Evolutionary conservation across 1,140 invertebrate species (phyloP), one percentile per base, ranked within the genome.

Genomic region (Drosophila trapezifrons): DNA sequence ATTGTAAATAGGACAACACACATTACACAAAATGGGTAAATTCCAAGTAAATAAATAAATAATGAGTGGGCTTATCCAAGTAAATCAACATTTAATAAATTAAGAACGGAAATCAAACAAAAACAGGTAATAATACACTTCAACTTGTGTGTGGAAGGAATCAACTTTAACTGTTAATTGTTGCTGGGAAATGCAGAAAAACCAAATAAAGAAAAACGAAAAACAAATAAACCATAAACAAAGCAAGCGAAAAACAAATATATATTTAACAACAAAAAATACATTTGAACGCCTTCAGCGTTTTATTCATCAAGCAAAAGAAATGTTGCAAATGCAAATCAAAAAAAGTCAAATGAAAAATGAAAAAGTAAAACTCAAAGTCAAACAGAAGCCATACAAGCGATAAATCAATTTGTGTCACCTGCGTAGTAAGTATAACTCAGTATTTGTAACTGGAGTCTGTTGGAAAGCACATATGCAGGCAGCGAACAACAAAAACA

Each of bases 91-190:
- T 58, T 72, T 72, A 72, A 78, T 70, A 58, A 56, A 72, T 78
- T 58, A 55, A 75, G 40, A 80, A 70, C 58, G 37, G 43, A 70
- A 65, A 80, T 59, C 40, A 59, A 58, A 76, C 35, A 57, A 22
- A 32, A 71, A 71, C 69, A 71, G 69, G 67, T 71, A 58, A 71
- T 47, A 59, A 54, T 54, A 54, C 51, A 64, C 69, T 58, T 35
- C 52, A 58, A 71, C 69, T 71, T 79, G 76, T 77, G 71, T 70
- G 84, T 76, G 27, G 27, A 77, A 80, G 67, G 81, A 74, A 60
- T 89, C 74, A 83, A 87, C 83, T 81, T 89, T 80, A 83, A 89
- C 64, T 83, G 83, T 87, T 87, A 87, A 89, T 87, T 87, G 83
- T 87, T 87, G 83, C 79, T 89, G 74, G 58, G 72, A 54, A 85